Conservation (phyloP, 2,113 vertebrate species). For the Larimichthys polyactis region DNA sequence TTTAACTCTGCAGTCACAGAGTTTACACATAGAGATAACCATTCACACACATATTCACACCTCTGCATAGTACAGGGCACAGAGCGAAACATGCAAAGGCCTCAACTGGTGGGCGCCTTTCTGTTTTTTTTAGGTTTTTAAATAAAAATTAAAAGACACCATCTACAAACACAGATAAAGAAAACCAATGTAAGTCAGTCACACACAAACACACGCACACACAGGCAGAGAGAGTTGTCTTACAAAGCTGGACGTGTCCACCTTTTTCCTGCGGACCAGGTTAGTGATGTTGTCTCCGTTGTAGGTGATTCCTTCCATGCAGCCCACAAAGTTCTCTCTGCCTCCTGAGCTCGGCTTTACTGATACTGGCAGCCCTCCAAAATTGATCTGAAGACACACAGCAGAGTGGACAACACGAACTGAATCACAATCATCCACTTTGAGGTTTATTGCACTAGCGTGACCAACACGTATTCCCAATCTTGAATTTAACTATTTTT, state of each 20-base stretch:
- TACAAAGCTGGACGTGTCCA: conserved; percentile 91
- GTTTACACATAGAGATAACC: too few species aligned
- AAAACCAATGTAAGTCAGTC: neutral
- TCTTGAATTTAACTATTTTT: too few species aligned
- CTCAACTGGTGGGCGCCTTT: too few species aligned
- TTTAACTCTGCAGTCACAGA: too few species aligned
- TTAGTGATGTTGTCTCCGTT: conserved; percentile 97
- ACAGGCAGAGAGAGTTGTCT: conserved; percentile 35
- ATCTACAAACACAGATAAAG: too few species aligned
- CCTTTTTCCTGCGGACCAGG: conserved; percentile 91
- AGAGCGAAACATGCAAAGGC: too few species aligned
- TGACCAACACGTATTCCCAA: neutral
- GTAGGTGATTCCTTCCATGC: conserved; percentile 97
- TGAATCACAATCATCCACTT: neutral
- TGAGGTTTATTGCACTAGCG: neutral
- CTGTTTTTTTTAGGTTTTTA: too few species aligned
- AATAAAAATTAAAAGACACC: too few species aligned
- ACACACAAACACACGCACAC: neutral
- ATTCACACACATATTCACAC: too few species aligned
- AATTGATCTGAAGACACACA: conserved; percentile 87
- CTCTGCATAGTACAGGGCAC: too few species aligned
- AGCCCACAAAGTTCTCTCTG: conserved; percentile 94
- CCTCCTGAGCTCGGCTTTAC: conserved; percentile 91
- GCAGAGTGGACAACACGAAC: neutral
- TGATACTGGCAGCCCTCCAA: conserved; percentile 93